phyloP scores from a whole-genome alignment of 1,140 invertebrate species.

The Phortica variegata region DNA sequence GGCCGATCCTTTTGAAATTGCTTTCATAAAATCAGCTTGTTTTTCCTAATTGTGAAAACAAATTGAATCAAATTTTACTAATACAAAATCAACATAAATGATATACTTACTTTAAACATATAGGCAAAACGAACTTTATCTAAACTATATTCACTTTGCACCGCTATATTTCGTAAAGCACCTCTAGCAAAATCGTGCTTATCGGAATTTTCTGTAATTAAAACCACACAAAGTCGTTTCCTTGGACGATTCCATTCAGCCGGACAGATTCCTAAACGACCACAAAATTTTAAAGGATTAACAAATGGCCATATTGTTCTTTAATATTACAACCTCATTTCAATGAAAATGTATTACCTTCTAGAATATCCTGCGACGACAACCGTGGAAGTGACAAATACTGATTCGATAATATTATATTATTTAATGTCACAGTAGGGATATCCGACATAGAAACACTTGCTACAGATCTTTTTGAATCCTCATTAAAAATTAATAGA shows the following conservation, averaged over 20 bases:
- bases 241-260: slow-evolving; percentile 76
- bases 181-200: slow-evolving; percentile 64
- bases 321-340: no score
- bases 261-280: slow-evolving; percentile 70
- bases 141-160: slow-evolving; percentile 62
- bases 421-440: slow-evolving; percentile 80
- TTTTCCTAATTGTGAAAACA: no score
- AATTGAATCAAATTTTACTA: no score
- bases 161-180: slow-evolving; percentile 69
- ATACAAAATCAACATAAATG: slow-evolving; percentile 7
- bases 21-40: slow-evolving; percentile 47
- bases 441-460: slow-evolving; percentile 88
- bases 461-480: slow-evolving; percentile 76
- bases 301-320: neutral
- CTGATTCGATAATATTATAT: slow-evolving; percentile 86
- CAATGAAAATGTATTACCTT: slow-evolving; percentile 22
- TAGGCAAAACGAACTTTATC: slow-evolving; percentile 84
- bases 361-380: slow-evolving; percentile 79
- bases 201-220: slow-evolving; percentile 74
- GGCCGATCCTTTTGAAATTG: slow-evolving; percentile 57
- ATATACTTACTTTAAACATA: slow-evolving; percentile 59
- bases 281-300: neutral
- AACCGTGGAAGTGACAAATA: slow-evolving; percentile 84
- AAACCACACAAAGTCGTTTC: slow-evolving; percentile 84
- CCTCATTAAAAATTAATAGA: slow-evolving; percentile 89